A percentile compares a stretch with the other conserved stretches of the same genome.
Evolutionary conservation across 2,113 vertebrate genomes (phyloP).

Genomic region (Myiagra hebetior): DNA sequence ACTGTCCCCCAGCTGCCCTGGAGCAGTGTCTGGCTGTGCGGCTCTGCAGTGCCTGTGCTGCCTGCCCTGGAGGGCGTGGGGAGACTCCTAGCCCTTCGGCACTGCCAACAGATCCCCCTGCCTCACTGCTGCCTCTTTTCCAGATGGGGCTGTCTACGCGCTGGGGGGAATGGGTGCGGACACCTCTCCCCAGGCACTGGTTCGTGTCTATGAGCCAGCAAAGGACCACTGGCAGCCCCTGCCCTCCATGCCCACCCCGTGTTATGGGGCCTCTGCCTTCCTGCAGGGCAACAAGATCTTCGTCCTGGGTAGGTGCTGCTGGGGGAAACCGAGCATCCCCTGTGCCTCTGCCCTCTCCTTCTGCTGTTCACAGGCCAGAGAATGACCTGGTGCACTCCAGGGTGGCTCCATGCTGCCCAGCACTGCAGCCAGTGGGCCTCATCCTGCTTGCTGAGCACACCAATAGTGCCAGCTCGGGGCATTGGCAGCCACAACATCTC

Average conservation of each 20-base stretch:
- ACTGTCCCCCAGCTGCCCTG: rapidly evolving
- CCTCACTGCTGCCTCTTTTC: background rate
- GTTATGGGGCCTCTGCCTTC: slow-evolving; percentile 89
- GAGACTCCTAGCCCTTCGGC: rapidly evolving
- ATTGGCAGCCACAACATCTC: background rate
- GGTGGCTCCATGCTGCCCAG: background rate
- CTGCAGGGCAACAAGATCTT: slow-evolving; percentile 91
- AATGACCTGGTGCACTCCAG: background rate
- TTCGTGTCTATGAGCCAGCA: slow-evolving; percentile 86
- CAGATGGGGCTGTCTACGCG: slow-evolving; percentile 90
- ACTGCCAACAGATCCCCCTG: background rate
- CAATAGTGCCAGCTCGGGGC: rapidly evolving
- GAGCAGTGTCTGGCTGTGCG: background rate
- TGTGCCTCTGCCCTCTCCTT: background rate
- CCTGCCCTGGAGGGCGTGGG: background rate
- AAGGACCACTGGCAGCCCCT: slow-evolving; percentile 89
- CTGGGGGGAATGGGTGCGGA: slow-evolving; percentile 93
- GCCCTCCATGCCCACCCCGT: slow-evolving; percentile 93
- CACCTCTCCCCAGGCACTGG: slow-evolving; percentile 89
- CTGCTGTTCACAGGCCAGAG: background rate
- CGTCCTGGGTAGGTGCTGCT: slow-evolving; percentile 76
- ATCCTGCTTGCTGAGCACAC: background rate
- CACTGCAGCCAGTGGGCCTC: rapidly evolving
- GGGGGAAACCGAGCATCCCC: rapidly evolving
- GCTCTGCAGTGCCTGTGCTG: rapidly evolving